Conservation (phyloP, 2,797 vertebrate genomes). For the Coendou prehensilis region DNA sequence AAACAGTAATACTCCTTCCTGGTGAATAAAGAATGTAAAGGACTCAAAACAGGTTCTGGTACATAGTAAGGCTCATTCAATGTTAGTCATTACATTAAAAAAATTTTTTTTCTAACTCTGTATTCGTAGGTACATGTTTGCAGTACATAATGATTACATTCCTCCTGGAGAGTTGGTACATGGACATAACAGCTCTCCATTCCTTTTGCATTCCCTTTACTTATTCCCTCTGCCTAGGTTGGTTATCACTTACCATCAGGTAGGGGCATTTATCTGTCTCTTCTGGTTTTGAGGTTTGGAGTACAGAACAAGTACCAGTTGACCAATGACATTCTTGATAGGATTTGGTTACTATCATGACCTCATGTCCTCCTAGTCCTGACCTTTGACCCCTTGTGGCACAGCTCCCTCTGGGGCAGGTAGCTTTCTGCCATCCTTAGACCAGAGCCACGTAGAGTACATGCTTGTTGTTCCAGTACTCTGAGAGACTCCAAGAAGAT, state of each 20-base stretch:
- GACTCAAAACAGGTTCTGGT: too few relatives aligned
- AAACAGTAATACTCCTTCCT: too few relatives aligned
- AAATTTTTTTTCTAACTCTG: too few relatives aligned
- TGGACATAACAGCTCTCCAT: neutral
- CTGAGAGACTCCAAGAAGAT: neutral
- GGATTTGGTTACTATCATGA: neutral
- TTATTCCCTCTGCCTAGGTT: neutral
- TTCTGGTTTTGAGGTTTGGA: neutral
- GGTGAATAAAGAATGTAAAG: too few relatives aligned
- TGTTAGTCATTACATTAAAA: too few relatives aligned
- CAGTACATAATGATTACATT: neutral
- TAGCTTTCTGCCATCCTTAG: neutral
- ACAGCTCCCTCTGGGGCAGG: neutral
- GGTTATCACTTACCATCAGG: neutral
- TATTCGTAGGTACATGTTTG: neutral
- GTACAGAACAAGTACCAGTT: neutral
- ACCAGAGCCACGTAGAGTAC: neutral
- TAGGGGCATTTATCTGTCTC: neutral
- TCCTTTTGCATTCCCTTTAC: neutral
- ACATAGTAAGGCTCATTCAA: too few relatives aligned
- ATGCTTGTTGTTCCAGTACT: neutral
- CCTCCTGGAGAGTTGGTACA: neutral
- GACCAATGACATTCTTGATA: neutral
- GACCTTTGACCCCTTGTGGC: neutral
- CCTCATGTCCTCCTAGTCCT: neutral